These are phyloP conservation scores for Noctua pronuba DNA, from an alignment of 2,888 invertebrate species.

Conservation along the genomic window DNA sequence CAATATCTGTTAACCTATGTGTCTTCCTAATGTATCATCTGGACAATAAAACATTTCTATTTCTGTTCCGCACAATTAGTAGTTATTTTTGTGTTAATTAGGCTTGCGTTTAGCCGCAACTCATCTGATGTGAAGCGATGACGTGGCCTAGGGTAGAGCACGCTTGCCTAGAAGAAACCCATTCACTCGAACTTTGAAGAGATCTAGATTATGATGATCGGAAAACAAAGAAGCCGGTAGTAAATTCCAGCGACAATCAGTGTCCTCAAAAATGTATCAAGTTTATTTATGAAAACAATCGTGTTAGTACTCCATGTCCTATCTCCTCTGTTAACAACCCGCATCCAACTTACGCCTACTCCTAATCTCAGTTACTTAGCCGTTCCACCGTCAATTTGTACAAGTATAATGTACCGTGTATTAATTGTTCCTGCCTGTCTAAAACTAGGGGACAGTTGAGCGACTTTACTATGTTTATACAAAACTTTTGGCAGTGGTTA, in stretches of 20 bases:
- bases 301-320: slow-evolving; percentile 9
- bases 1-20: background rate
- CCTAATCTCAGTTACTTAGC: slow-evolving; percentile 68
- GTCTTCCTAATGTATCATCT: background rate
- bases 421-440: slow-evolving; percentile 54
- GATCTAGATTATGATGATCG: background rate
- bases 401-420: slow-evolving; percentile 58
- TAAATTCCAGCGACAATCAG: background rate
- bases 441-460: slow-evolving; percentile 22
- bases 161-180: background rate
- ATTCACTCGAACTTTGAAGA: background rate
- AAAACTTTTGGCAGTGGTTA: slow-evolving; percentile 21
- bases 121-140: background rate
- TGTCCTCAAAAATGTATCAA: background rate
- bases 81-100: too few species aligned
- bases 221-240: background rate
- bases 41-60: background rate
- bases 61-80: background rate
- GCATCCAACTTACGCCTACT: slow-evolving; percentile 57
- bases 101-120: background rate
- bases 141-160: too few species aligned
- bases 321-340: slow-evolving; percentile 37
- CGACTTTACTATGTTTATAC: slow-evolving; percentile 18
- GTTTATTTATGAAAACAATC: background rate
- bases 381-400: slow-evolving; percentile 62